Evolutionary conservation across 2,113 vertebrate genomes (phyloP), one percentile per base, ranked within the genome.

Genomic region (Psettodes erumei): DNA sequence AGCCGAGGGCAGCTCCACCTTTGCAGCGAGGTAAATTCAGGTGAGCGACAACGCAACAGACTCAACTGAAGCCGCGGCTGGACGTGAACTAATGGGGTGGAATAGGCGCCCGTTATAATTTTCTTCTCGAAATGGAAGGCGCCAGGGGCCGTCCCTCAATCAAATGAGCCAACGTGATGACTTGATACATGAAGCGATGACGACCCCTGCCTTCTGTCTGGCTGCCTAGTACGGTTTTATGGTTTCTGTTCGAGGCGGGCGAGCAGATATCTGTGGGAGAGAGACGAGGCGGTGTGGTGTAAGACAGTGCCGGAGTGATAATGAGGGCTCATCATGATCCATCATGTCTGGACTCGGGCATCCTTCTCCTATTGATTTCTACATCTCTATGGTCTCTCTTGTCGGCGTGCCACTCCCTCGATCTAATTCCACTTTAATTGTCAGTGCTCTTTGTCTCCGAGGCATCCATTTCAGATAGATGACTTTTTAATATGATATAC

Each of bases 341-440:
- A 86, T 91, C 89, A 86, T 86, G 88, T 79, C 83, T 89, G 82
- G 82, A 88, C 84, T 81, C 67, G 79, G 80, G 45, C 60, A 69
- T 84, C 81, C 85, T 83, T 80, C 77, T 53, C 38, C 55, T 83
- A 91, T 89, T 79, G 89, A 90, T 91, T 91, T 81, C 80, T 84
- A 86, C 71, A 85, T 90, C 63, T 71, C 71, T 35, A 35, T 65
- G 80, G 80, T 81, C 71, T 82, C 80, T 76, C 72, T 68, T 85
- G 70, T 82, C 83, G 81, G 68, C 45, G 35, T 42, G 75, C 83
- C 86, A 85, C 82, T 81, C 84, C 84, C 84, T 81, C 65, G 42
- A 61, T 88, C 67, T 79, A 73, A 83, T 82, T 86, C 43, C 73
- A 82, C 73, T 88, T 86, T 63, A 77, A 68, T 65, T 73, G 58